Evolutionary conservation across 2,888 invertebrate species (phyloP).

Genomic region (Euzetes globulus): DNA sequence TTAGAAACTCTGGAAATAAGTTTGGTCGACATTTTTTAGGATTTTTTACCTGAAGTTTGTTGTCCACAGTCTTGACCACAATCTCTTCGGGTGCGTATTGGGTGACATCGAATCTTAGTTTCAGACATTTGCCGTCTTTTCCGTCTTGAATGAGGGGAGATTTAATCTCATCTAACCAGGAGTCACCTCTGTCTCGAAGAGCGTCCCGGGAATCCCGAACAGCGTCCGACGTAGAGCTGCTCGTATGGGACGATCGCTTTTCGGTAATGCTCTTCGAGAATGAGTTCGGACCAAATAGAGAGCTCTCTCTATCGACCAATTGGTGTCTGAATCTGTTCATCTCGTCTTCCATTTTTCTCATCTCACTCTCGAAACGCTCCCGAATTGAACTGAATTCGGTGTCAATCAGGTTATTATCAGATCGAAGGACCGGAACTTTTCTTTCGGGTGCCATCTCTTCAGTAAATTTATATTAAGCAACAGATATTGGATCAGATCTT

Average conservation of each 20-base stretch:
- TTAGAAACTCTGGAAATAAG: neutral
- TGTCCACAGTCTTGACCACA: constrained; percentile 95
- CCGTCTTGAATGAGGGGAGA: constrained; percentile 90
- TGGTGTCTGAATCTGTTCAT: constrained; percentile 91
- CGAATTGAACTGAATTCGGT: constrained; percentile 92
- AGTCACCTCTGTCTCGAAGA: constrained; percentile 53
- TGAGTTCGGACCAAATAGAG: constrained; percentile 57
- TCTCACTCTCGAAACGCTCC: constrained; percentile 90
- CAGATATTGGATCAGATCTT: neutral
- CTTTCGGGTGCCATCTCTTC: constrained; percentile 43
- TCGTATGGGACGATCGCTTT: constrained; percentile 50
- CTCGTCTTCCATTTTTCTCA: constrained; percentile 97
- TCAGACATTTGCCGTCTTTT: constrained; percentile 84
- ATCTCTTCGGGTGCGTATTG: constrained; percentile 94
- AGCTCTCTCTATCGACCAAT: constrained; percentile 82
- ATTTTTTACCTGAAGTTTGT: constrained; percentile 65
- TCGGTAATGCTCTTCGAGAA: constrained; percentile 36
- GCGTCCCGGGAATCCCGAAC: constrained; percentile 21
- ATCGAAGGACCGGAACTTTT: constrained; percentile 69
- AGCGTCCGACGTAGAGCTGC: constrained; percentile 51
- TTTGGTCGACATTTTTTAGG: neutral
- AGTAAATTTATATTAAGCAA: neutral
- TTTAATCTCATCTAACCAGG: constrained; percentile 76
- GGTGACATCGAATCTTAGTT: constrained; percentile 91
- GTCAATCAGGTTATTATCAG: constrained; percentile 91